Conservation (phyloP, 2,888 invertebrate species). For the Hoplodrina ambigua region DNA sequence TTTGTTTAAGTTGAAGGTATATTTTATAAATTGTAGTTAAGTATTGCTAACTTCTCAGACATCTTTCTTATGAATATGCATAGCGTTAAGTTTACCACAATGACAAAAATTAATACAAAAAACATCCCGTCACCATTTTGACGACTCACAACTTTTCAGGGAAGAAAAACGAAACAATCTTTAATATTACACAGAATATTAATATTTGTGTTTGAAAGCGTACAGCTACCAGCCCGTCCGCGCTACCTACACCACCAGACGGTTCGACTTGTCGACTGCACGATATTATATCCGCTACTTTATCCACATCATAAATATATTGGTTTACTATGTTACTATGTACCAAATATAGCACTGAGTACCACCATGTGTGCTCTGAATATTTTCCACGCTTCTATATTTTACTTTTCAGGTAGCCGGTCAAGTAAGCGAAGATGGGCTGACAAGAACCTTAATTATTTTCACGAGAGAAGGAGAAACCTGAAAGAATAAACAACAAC, state of each 20-base stretch:
- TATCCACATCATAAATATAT: slow-evolving; percentile 60
- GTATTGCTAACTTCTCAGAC: neutral
- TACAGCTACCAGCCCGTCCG: slow-evolving; percentile 32
- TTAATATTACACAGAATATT: slow-evolving; percentile 41
- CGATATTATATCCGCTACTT: slow-evolving; percentile 54
- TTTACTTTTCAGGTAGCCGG: slow-evolving; percentile 32
- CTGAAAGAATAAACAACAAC: slow-evolving; percentile 32
- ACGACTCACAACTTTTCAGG: slow-evolving; percentile 6
- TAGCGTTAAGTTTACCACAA: neutral
- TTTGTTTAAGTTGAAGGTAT: neutral
- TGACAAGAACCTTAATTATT: slow-evolving; percentile 28
- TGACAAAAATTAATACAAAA: neutral
- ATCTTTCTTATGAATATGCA: neutral
- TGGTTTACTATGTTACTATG: slow-evolving; percentile 52
- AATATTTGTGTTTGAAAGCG: slow-evolving; percentile 39
- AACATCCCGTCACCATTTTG: neutral
- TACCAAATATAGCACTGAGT: slow-evolving; percentile 45
- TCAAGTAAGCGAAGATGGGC: slow-evolving; percentile 1
- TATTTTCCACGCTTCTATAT: slow-evolving; percentile 28
- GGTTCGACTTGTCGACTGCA: slow-evolving; percentile 55
- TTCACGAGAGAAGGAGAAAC: slow-evolving; percentile 15
- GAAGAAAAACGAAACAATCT: slow-evolving; percentile 25
- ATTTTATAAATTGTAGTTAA: neutral
- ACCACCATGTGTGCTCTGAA: slow-evolving; percentile 45
- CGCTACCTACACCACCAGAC: slow-evolving; percentile 44